Evolutionary conservation across 2,888 invertebrate species (phyloP), one percentile per base, ranked within the genome.

Genomic region (Machimus atricapillus): DNA sequence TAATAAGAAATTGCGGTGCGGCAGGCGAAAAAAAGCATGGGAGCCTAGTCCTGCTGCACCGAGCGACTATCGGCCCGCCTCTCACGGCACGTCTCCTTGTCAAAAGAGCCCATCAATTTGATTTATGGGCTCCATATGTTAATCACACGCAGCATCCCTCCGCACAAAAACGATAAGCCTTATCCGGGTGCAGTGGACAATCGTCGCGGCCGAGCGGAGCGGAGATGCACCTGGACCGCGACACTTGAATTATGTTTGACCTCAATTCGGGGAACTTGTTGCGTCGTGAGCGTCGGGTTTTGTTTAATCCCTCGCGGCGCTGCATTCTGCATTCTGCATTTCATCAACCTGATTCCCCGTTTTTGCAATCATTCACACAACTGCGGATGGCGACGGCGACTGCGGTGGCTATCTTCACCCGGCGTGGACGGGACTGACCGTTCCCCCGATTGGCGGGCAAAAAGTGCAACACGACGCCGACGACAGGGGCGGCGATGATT

Each of bases 251-350:
- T 73, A 83, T 58, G 83, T 40, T 40, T 83, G 83, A 83, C 83
- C 83, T 83, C 83, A 83, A 66, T 83, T 83, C 40, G 40, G 66
- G 66, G 19, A 46, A 83, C 83, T 83, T 83, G 83, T 83, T 83
- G 83, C 83, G 66, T 40, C 46, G 66, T 66, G 8, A 27, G 19
- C 27, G 23, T 66, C 66, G 27, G 19, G 66, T 66, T 66, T 66
- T 66, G 66, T 66, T 66, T 66, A 66, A 66, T 66, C 66, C 66
- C 66, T 66, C 66, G 27, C 66, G 66, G 66, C 66, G 76, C 16
- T 76, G 76, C 76, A 76, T 40, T 76, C 16, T 76, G 76, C 76
- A 76, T 40, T 76, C 19, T 76, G 37, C 76, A 83, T 66, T 37
- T 83, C 83, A 83, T 83, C 66, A 73, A 73, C 83, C 83, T 73